These are phyloP conservation scores for Spea multiplicata DNA, from an alignment of 2,113 vertebrate species.

Conservation along the genomic window DNA sequence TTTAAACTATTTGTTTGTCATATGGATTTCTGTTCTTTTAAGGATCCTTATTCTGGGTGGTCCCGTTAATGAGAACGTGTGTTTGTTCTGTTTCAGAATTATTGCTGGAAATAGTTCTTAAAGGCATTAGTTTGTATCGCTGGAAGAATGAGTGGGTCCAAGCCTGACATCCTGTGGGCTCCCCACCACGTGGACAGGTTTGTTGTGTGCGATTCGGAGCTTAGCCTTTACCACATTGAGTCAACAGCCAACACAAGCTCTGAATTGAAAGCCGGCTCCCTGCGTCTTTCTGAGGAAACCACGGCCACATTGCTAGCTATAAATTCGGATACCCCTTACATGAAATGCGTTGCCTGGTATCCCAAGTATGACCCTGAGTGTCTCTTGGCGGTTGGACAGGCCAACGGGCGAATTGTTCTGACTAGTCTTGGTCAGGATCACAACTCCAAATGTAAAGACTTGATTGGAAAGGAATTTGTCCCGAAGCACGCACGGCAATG, in stretches of 20 bases:
- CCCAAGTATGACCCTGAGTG: constrained; percentile 94
- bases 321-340: constrained; percentile 94
- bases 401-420: constrained; percentile 92
- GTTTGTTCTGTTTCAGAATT: background rate
- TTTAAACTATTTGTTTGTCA: too few species aligned
- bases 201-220: constrained; percentile 93
- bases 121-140: background rate
- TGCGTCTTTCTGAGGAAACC: constrained; percentile 86
- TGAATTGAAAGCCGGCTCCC: constrained; percentile 83
- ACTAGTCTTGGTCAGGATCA: constrained; percentile 94
- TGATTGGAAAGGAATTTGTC: constrained; percentile 96
- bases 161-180: constrained; percentile 96
- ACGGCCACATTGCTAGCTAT: constrained; percentile 89
- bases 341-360: constrained; percentile 99
- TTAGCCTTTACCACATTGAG: constrained; percentile 92
- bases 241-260: constrained; percentile 73
- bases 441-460: constrained; percentile 90
- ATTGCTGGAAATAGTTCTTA: background rate
- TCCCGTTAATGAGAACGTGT: too few species aligned
- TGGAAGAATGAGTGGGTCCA: constrained; percentile 87
- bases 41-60: too few species aligned
- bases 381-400: constrained; percentile 92
- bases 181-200: constrained; percentile 94
- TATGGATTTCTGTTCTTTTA: too few species aligned
- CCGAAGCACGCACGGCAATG: constrained; percentile 96